Conservation (phyloP, 2,113 vertebrate genomes). For the Nycticorax nycticorax region DNA sequence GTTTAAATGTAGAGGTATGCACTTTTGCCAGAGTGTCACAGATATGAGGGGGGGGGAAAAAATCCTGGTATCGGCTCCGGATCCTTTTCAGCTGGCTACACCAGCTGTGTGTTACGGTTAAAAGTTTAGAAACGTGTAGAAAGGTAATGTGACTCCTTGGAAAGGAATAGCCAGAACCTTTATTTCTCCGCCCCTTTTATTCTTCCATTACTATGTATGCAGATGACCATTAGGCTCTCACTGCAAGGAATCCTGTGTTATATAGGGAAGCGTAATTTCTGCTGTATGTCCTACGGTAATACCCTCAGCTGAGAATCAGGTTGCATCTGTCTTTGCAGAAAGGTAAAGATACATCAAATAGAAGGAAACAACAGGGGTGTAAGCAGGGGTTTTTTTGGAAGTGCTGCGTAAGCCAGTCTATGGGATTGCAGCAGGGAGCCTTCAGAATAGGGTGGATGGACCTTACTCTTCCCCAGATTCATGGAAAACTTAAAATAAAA, state of each 20-base stretch:
- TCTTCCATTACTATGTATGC: background rate
- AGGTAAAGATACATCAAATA: background rate
- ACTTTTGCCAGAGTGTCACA: background rate
- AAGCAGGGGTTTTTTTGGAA: background rate
- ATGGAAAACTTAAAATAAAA: background rate
- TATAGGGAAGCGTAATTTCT: background rate
- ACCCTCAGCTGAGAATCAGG: background rate
- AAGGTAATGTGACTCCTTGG: background rate
- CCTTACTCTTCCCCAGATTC: background rate
- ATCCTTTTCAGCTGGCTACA: background rate
- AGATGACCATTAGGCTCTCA: background rate
- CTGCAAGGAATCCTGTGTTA: background rate
- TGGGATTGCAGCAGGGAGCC: background rate
- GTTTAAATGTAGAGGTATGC: background rate
- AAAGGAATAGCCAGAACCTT: background rate
- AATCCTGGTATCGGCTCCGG: accelerated
- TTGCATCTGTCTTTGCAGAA: background rate
- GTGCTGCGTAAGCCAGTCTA: background rate
- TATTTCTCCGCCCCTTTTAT: background rate
- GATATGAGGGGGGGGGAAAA: accelerated
- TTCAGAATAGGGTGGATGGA: background rate
- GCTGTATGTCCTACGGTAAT: background rate
- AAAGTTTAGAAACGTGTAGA: background rate
- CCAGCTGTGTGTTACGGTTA: background rate
- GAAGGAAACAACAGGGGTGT: background rate